A percentile compares a stretch with the other conserved stretches of the same genome.
Conservation (phyloP, 2,113 vertebrate genomes). For the Sinocyclocheilus rhinocerous region DNA sequence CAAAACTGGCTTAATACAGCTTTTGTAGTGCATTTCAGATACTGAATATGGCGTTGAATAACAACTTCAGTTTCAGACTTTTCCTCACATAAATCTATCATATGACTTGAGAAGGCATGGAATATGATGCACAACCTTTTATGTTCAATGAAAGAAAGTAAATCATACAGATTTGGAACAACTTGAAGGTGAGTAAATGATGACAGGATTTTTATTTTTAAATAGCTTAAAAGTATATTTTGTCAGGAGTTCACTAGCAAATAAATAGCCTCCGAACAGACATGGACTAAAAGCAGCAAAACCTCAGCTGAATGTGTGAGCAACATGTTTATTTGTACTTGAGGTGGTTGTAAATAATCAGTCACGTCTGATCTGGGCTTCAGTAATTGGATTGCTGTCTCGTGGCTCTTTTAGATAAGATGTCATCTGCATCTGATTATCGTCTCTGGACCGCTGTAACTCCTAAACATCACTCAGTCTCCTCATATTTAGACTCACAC, state of each 20-base stretch:
- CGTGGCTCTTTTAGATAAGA: slow-evolving; percentile 46
- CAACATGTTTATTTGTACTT: slow-evolving; percentile 4
- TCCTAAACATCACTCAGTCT: not conserved
- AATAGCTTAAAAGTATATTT: no score
- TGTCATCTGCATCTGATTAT: slow-evolving; percentile 57
- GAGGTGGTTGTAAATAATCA: slow-evolving; percentile 17
- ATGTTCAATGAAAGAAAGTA: not conserved
- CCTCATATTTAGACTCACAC: no score
- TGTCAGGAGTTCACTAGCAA: no score
- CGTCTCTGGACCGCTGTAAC: slow-evolving; percentile 28
- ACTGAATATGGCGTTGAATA: not conserved
- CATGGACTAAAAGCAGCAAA: not conserved
- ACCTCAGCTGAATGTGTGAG: not conserved
- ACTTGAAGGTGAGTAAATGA: not conserved
- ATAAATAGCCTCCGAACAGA: not conserved
- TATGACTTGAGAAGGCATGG: not conserved
- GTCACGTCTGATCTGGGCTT: slow-evolving; percentile 13
- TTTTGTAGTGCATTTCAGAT: not conserved
- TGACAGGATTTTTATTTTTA: no score
- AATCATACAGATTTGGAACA: not conserved
- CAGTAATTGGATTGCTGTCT: slow-evolving; percentile 52
- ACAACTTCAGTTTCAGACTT: no score
- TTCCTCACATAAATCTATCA: no score
- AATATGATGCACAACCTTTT: not conserved
- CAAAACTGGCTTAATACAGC: not conserved